phyloP scores from a whole-genome alignment of 2,113 vertebrate species.

The Ciconia maguari region DNA sequence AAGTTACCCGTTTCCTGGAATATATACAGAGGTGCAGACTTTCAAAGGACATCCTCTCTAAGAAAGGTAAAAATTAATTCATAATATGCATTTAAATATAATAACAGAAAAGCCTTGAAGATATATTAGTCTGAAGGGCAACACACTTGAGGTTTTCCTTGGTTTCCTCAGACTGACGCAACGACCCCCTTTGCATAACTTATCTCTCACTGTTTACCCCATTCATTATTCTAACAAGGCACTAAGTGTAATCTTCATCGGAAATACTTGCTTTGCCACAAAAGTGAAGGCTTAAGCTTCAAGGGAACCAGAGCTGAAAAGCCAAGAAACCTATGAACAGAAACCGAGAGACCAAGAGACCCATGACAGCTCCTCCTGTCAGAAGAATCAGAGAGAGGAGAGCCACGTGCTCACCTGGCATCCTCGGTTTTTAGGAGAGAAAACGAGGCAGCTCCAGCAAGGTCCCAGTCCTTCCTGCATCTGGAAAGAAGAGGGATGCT shows the following conservation, averaged over 20 bases:
- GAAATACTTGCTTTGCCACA: background rate
- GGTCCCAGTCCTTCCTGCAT: background rate
- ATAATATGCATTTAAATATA: background rate
- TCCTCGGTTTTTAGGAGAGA: background rate
- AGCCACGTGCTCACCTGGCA: background rate
- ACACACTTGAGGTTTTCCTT: background rate
- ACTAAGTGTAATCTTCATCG: background rate
- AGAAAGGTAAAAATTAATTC: background rate
- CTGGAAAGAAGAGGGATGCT: background rate
- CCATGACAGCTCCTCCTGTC: background rate
- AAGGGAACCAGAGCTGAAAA: background rate
- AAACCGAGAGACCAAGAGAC: background rate
- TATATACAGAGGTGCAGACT: background rate
- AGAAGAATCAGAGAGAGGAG: background rate
- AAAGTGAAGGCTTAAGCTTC: background rate
- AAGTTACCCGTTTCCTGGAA: background rate
- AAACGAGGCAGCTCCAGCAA: background rate
- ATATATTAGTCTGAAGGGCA: background rate
- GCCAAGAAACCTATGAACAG: background rate
- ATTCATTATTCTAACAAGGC: slow-evolving; percentile 11
- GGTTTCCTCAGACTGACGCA: background rate
- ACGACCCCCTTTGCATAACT: background rate
- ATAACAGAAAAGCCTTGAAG: background rate
- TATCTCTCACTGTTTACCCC: background rate
- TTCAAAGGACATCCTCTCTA: background rate